phyloP scores from a whole-genome alignment of 2,797 vertebrate species.

The Rhincodon typus region DNA sequence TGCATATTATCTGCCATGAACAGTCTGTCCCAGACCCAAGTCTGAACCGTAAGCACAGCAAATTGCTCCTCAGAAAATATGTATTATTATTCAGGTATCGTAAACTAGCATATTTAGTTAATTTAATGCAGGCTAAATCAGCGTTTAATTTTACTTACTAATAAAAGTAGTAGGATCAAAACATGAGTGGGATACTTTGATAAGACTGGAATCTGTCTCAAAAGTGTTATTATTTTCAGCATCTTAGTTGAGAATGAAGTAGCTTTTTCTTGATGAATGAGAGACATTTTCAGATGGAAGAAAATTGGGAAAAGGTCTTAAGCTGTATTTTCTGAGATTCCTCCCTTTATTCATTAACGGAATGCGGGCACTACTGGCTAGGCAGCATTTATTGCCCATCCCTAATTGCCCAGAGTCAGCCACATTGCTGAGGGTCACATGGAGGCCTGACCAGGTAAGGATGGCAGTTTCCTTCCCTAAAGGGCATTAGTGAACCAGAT shows the following conservation, averaged over 20 bases:
- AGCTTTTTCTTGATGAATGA: background rate
- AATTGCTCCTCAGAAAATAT: background rate
- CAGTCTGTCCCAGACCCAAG: background rate
- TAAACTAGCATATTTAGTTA: background rate
- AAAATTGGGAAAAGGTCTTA: too few species aligned
- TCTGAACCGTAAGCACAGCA: background rate
- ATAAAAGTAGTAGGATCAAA: background rate
- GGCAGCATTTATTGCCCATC: too few species aligned
- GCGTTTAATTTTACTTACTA: background rate
- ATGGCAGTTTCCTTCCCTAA: too few species aligned
- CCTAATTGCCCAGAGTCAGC: too few species aligned
- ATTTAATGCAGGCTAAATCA: background rate
- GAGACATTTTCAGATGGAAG: background rate
- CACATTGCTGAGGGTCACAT: too few species aligned
- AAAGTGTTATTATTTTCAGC: background rate
- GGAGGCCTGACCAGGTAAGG: too few species aligned
- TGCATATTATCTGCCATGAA: background rate
- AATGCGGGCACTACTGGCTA: too few species aligned
- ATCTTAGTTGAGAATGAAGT: background rate
- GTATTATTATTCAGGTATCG: background rate
- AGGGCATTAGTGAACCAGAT: too few species aligned
- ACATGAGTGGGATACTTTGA: background rate
- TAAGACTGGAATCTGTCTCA: background rate
- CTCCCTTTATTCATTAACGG: too few species aligned
- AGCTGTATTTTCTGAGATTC: background rate